Conservation (phyloP, 2,113 vertebrate species). For the Perognathus longimembris region DNA sequence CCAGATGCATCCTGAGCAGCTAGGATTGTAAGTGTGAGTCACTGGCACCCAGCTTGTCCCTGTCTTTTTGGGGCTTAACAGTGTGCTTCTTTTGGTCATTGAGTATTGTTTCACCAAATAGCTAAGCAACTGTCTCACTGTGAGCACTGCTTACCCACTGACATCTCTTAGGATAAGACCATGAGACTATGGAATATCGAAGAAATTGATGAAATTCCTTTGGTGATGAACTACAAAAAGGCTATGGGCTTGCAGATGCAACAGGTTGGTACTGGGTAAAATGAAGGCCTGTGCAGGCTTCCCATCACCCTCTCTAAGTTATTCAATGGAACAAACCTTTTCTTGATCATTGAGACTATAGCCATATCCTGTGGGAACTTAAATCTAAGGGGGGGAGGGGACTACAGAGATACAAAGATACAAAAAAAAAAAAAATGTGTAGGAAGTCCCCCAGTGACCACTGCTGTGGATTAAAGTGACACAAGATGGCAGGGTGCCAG, state of each 20-base stretch:
- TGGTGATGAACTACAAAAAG: conserved; percentile 79
- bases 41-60: too few species aligned
- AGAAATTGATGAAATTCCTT: conserved; percentile 82
- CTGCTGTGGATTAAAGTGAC: background rate
- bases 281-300: conserved; percentile 4
- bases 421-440: background rate
- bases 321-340: background rate
- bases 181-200: conserved; percentile 88
- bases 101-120: background rate
- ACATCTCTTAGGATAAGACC: conserved; percentile 84
- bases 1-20: too few species aligned
- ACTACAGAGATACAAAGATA: background rate
- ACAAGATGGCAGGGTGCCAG: background rate
- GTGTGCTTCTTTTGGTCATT: background rate
- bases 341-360: background rate
- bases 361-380: background rate
- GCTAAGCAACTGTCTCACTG: background rate
- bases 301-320: background rate
- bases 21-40: too few species aligned
- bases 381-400: background rate
- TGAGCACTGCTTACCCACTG: conserved; percentile 26
- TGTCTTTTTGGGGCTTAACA: background rate
- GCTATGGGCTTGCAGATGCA: conserved; percentile 75
- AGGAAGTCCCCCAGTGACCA: too few species aligned
- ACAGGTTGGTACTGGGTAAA: conserved; percentile 80